A percentile compares a stretch with the other conserved stretches of the same genome.
phyloP scores from a whole-genome alignment of 2,797 vertebrate genomes.

The Siniperca scherzeri region DNA sequence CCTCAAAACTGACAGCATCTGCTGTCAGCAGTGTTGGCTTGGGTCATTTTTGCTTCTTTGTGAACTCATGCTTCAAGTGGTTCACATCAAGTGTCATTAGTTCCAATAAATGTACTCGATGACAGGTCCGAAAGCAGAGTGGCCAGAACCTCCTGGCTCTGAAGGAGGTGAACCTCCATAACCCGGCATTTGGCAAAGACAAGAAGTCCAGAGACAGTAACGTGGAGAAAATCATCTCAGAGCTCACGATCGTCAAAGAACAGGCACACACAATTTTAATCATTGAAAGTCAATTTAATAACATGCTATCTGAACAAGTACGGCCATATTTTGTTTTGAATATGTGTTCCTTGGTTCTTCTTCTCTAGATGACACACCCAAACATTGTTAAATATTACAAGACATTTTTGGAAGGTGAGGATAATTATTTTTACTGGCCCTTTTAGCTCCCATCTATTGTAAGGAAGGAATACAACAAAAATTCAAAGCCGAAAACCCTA shows the following conservation, averaged over 20 bases:
- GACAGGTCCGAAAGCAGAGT: slow-evolving; percentile 89
- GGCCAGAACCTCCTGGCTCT: slow-evolving; percentile 92
- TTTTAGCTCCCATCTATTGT: accelerated
- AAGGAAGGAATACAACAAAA: background rate
- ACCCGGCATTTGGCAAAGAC: slow-evolving; percentile 93
- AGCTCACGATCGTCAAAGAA: slow-evolving; percentile 93
- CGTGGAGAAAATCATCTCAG: slow-evolving; percentile 92
- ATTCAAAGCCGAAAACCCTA: background rate
- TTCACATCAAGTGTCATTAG: background rate
- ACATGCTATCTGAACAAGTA: background rate
- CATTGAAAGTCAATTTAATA: background rate
- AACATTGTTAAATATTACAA: slow-evolving; percentile 94
- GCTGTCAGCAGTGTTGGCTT: background rate
- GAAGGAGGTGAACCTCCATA: slow-evolving; percentile 94
- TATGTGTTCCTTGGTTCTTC: slow-evolving; percentile 30
- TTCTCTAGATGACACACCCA: slow-evolving; percentile 90
- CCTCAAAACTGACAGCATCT: background rate
- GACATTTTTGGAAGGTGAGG: slow-evolving; percentile 94
- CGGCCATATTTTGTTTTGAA: background rate
- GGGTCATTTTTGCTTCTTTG: background rate
- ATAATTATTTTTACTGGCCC: background rate
- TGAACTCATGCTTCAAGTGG: background rate
- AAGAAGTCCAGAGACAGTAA: slow-evolving; percentile 92
- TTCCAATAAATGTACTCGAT: background rate
- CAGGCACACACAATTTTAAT: slow-evolving; percentile 80